These are phyloP conservation scores for Phragmatobia fuliginosa DNA, from an alignment of 2,888 invertebrate species.

Conservation along the genomic window DNA sequence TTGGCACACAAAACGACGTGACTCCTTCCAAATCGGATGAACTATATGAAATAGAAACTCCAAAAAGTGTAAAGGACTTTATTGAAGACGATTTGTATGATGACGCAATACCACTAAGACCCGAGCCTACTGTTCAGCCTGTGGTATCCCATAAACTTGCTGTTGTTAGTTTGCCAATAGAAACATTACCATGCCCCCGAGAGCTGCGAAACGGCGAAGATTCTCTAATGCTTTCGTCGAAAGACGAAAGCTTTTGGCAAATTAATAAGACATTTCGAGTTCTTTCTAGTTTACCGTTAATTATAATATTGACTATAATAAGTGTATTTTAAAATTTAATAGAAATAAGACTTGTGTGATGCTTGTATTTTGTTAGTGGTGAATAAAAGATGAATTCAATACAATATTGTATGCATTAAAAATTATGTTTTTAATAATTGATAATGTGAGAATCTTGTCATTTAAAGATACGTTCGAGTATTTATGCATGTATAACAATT, in stretches of 20 bases:
- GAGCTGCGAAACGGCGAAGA: slow-evolving; percentile 75
- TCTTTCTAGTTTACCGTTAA: slow-evolving; percentile 57
- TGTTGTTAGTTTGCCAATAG: slow-evolving; percentile 69
- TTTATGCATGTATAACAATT: slow-evolving; percentile 26
- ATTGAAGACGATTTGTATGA: slow-evolving; percentile 64
- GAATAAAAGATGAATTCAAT: slow-evolving; percentile 25
- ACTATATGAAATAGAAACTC: slow-evolving; percentile 59
- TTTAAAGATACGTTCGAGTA: slow-evolving; percentile 5
- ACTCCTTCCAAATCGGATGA: slow-evolving; percentile 54
- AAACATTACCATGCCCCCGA: slow-evolving; percentile 70
- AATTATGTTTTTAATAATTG: neutral
- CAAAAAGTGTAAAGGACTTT: slow-evolving; percentile 60
- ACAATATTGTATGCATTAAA: neutral
- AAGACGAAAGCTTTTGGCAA: slow-evolving; percentile 77
- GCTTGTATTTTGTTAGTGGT: slow-evolving; percentile 22
- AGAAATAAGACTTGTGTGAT: slow-evolving; percentile 33
- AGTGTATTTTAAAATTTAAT: slow-evolving; percentile 37
- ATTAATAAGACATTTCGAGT: slow-evolving; percentile 61
- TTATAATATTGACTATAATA: slow-evolving; percentile 58
- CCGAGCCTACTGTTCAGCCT: slow-evolving; percentile 67
- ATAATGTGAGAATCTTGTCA: neutral
- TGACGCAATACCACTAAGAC: slow-evolving; percentile 63
- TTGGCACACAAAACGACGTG: slow-evolving; percentile 27
- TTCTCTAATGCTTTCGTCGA: slow-evolving; percentile 79
- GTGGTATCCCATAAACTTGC: slow-evolving; percentile 62